These are phyloP conservation scores for Corythoichthys intestinalis DNA, from an alignment of 2,113 vertebrate genomes.

Conservation along the genomic window DNA sequence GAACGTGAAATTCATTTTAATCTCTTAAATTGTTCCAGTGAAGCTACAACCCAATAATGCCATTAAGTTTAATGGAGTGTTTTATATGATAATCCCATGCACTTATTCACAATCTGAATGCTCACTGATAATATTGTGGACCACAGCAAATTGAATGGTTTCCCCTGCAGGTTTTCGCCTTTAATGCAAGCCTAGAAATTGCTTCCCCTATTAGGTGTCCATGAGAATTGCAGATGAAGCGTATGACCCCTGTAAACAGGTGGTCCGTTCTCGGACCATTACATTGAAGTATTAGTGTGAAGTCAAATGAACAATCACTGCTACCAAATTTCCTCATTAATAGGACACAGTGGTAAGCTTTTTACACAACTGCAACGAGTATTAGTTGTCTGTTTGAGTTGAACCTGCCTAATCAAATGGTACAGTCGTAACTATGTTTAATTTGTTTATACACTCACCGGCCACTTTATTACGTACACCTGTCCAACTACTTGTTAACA, in stretches of 20 bases:
- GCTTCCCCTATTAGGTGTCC: slow-evolving; percentile 26
- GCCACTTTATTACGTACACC: neutral
- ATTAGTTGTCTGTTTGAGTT: neutral
- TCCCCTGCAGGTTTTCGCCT: slow-evolving; percentile 20
- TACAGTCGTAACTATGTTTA: neutral
- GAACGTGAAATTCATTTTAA: slow-evolving; percentile 22
- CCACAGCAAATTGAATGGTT: neutral
- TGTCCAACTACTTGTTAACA: too few species aligned
- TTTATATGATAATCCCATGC: slow-evolving; percentile 50
- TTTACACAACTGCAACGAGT: neutral
- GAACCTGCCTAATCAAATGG: neutral
- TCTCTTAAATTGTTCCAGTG: slow-evolving; percentile 20
- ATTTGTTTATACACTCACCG: neutral
- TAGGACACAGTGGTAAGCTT: neutral
- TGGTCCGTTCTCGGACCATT: neutral
- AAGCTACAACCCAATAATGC: slow-evolving; percentile 37
- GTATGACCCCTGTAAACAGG: slow-evolving; percentile 8
- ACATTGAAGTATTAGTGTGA: slow-evolving; percentile 12
- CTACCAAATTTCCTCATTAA: neutral
- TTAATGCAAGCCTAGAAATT: slow-evolving; percentile 33
- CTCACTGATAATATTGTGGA: slow-evolving; percentile 19
- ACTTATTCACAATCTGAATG: slow-evolving; percentile 22
- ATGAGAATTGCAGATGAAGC: slow-evolving; percentile 12
- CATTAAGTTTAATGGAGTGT: slow-evolving; percentile 49
- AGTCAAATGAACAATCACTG: neutral